phyloP scores from a whole-genome alignment of 2,888 invertebrate species.

The Temnothorax ravouxi region DNA sequence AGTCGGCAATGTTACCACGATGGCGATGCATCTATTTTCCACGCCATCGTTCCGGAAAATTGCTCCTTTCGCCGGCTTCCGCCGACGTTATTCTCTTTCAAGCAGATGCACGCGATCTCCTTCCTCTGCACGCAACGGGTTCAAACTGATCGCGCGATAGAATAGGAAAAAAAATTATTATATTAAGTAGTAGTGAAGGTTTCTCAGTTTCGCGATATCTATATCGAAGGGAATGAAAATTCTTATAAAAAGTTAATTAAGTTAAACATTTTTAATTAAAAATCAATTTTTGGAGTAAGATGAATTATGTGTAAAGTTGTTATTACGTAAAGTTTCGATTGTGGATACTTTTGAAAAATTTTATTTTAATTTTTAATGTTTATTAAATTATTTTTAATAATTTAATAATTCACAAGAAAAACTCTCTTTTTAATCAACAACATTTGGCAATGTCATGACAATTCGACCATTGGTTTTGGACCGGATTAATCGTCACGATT shows the following conservation, averaged over 20 bases:
- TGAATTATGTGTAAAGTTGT: background rate
- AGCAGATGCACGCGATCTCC: conserved; percentile 42
- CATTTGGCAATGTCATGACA: too few relatives aligned
- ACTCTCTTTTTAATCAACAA: too few relatives aligned
- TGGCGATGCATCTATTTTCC: conserved; percentile 78
- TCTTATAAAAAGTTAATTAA: background rate
- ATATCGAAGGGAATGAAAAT: background rate
- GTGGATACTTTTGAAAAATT: background rate
- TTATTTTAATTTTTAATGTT: background rate
- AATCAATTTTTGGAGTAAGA: background rate
- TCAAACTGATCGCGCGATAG: conserved; percentile 14
- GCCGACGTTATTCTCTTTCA: conserved; percentile 36
- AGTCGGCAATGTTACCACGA: conserved; percentile 44
- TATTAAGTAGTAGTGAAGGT: background rate
- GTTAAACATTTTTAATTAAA: background rate
- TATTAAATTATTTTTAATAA: conserved; percentile 5
- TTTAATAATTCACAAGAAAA: background rate
- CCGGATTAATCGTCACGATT: too few relatives aligned
- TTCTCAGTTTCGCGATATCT: background rate
- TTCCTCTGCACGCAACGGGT: background rate
- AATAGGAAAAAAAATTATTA: background rate
- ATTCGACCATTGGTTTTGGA: too few relatives aligned
- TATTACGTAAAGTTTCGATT: too few relatives aligned
- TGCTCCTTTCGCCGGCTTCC: conserved; percentile 67
- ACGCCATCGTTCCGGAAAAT: conserved; percentile 80